These are phyloP conservation scores for Ginglymostoma cirratum DNA, from an alignment of 2,113 vertebrate genomes.

Conservation along the genomic window DNA sequence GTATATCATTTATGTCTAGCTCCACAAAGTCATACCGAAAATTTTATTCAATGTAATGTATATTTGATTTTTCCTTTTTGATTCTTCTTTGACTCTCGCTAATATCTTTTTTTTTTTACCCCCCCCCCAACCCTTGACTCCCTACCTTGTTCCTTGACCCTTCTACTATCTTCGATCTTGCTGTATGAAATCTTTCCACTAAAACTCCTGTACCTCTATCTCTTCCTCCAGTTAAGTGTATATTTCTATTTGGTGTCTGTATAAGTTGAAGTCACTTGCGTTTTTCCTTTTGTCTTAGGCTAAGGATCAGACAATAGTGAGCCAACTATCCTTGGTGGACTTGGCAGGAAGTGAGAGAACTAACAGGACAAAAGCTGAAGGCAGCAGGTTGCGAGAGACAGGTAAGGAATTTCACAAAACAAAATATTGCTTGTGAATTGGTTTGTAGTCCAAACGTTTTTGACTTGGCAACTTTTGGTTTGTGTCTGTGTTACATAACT, in stretches of 20 bases:
- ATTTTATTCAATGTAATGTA: background rate
- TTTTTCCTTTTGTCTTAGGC: constrained; percentile 57
- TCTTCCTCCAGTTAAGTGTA: background rate
- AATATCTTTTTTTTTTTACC: no score
- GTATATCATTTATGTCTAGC: background rate
- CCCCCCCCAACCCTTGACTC: no score
- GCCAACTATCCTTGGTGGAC: constrained; percentile 89
- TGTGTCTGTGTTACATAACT: background rate
- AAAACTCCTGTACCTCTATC: background rate
- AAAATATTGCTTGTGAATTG: background rate
- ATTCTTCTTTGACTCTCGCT: background rate
- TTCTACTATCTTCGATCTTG: background rate
- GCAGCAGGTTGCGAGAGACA: constrained; percentile 82
- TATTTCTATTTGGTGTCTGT: background rate
- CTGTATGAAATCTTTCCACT: background rate
- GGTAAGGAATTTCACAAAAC: constrained; percentile 53
- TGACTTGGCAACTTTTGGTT: background rate
- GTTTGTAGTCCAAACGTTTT: background rate
- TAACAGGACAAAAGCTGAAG: constrained; percentile 84
- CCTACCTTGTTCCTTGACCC: background rate
- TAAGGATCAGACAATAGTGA: constrained; percentile 77
- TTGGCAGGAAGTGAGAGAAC: constrained; percentile 93
- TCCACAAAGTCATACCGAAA: background rate
- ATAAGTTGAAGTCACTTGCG: background rate
- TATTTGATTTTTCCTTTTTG: background rate